A percentile compares a stretch with the other conserved stretches of the same genome.
These are phyloP conservation scores for Adineta ricciae DNA, from an alignment of 2,888 invertebrate species.

Conservation along the genomic window DNA sequence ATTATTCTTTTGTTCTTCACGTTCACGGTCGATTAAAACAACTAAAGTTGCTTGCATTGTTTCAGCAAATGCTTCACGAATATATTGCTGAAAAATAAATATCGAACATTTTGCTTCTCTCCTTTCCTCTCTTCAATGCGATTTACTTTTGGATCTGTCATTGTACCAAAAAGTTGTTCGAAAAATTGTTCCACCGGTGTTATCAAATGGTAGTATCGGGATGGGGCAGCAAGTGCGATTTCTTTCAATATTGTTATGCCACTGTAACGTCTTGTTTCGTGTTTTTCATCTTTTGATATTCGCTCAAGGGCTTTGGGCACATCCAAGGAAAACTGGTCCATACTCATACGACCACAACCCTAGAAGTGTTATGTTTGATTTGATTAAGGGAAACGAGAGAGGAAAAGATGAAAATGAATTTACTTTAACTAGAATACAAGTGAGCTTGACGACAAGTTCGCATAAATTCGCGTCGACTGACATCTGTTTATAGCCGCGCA, in stretches of 20 bases:
- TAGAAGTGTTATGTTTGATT: background rate
- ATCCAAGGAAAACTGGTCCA: background rate
- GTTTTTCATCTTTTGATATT: background rate
- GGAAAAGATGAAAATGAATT: no score
- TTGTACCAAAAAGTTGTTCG: background rate
- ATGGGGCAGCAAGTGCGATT: background rate
- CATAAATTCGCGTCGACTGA: background rate
- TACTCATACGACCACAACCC: constrained; percentile 3
- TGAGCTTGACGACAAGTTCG: background rate
- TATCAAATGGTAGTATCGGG: background rate
- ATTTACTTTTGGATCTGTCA: constrained; percentile 4
- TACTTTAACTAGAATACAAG: background rate
- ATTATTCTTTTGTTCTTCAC: constrained; percentile 16
- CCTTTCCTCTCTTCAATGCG: background rate
- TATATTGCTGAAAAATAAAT: background rate
- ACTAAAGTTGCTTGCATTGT: constrained; percentile 7
- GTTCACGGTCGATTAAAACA: background rate
- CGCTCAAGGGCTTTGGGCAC: constrained; percentile 2
- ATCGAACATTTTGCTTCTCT: no score
- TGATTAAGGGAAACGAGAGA: no score
- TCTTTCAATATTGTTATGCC: constrained; percentile 5
- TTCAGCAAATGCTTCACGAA: constrained; percentile 21
- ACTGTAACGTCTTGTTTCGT: constrained; percentile 15
- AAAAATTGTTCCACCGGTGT: background rate
- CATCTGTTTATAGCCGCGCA: constrained; percentile 6